Evolutionary conservation across 1,140 invertebrate species (phyloP).

Genomic region (Anastatus disparis): DNA sequence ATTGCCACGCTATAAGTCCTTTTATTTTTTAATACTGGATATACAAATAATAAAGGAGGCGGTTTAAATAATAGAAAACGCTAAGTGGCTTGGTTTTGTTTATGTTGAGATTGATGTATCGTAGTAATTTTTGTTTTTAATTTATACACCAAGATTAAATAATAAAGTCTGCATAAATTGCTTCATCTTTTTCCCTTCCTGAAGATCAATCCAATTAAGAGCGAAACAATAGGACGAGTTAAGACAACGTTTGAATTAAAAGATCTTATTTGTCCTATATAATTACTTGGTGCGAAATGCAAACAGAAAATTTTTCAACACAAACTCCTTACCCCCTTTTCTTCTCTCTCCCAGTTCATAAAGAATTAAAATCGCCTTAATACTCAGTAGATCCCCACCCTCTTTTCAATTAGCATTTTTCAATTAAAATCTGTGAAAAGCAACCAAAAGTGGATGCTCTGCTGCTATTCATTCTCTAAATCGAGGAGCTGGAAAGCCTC

Average conservation of each 20-base stretch:
- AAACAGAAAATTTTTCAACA: constrained; percentile 21
- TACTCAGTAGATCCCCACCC: neutral
- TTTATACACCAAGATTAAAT: too few relatives aligned
- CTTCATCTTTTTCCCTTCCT: too few relatives aligned
- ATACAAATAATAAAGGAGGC: too few relatives aligned
- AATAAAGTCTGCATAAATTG: too few relatives aligned
- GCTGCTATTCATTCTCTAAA: constrained; percentile 29
- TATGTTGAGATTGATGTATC: too few relatives aligned
- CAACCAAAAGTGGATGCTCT: constrained; percentile 6
- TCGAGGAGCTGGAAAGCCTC: constrained; percentile 16
- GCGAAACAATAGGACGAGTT: constrained; percentile 18
- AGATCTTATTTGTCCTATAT: constrained; percentile 34
- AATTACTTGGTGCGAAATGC: constrained; percentile 9
- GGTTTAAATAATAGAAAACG: too few relatives aligned
- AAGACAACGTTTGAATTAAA: neutral
- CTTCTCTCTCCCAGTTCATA: too few relatives aligned
- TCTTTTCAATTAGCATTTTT: constrained; percentile 40
- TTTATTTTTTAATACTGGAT: too few relatives aligned
- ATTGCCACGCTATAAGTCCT: too few relatives aligned
- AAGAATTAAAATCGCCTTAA: constrained; percentile 26
- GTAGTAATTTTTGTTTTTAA: too few relatives aligned
- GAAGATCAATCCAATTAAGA: constrained; percentile 26
- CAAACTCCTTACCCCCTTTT: too few relatives aligned
- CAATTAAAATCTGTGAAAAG: constrained; percentile 37
- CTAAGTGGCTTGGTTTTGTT: too few relatives aligned